These are phyloP conservation scores for Neodiprion pinetum DNA, from an alignment of 1,140 invertebrate genomes.

Conservation along the genomic window DNA sequence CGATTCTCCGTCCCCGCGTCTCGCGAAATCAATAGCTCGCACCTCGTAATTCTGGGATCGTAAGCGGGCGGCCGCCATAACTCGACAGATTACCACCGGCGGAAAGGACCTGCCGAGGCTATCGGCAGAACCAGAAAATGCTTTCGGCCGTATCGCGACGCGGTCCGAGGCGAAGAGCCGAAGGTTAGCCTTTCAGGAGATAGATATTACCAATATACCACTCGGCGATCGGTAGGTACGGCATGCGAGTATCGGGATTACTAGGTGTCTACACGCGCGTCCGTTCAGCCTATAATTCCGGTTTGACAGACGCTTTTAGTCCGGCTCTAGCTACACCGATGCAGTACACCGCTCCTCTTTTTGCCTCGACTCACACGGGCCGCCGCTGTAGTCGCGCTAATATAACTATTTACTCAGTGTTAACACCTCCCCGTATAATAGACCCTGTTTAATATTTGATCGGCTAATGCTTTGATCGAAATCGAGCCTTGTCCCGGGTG, in stretches of 20 bases:
- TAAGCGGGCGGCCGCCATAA: constrained; percentile 38
- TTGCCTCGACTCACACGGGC: not conserved
- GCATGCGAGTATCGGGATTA: too few relatives aligned
- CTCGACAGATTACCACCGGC: constrained; percentile 38
- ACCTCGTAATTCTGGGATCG: constrained; percentile 20
- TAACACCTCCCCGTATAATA: not conserved
- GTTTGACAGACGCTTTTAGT: too few relatives aligned
- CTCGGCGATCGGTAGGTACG: not conserved
- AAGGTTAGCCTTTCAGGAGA: not conserved
- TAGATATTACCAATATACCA: not conserved
- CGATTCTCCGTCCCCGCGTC: not conserved
- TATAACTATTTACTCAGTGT: not conserved
- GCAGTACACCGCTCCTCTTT: not conserved
- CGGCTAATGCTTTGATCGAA: constrained; percentile 13
- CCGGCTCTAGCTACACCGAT: too few relatives aligned
- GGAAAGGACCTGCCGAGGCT: constrained; percentile 34
- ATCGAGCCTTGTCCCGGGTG: not conserved
- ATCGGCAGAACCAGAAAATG: constrained; percentile 59
- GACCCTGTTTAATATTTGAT: not conserved
- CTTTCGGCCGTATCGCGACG: constrained; percentile 53
- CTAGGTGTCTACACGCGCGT: not conserved
- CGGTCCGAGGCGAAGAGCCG: not conserved
- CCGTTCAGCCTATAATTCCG: too few relatives aligned
- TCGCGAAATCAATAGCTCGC: constrained; percentile 29
- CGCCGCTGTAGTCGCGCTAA: not conserved